Evolutionary conservation across 1,140 invertebrate species (phyloP).

Genomic region (Leptonema lineaticorne): DNA sequence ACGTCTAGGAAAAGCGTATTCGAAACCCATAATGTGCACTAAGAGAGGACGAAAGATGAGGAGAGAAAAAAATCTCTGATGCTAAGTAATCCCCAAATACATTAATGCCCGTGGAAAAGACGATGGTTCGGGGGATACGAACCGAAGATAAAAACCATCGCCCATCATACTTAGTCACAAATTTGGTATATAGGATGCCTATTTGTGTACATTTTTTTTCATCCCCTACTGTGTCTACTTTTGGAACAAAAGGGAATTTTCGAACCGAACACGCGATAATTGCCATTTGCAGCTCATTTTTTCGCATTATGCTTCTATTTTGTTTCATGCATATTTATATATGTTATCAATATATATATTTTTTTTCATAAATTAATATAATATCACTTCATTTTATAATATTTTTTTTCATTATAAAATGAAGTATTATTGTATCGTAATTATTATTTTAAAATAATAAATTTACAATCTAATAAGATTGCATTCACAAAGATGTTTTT

Average conservation of each 20-base stretch:
- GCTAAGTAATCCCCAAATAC: constrained; percentile 36
- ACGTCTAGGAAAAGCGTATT: constrained; percentile 14
- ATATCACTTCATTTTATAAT: too few species aligned
- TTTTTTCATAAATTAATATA: too few species aligned
- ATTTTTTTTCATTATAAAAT: too few species aligned
- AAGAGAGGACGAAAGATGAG: background rate
- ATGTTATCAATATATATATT: too few species aligned
- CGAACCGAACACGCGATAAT: background rate
- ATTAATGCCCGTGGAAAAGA: constrained; percentile 31
- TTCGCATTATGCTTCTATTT: too few species aligned
- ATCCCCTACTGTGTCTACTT: background rate
- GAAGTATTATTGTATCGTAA: too few species aligned
- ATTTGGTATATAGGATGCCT: too few species aligned
- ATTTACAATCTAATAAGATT: too few species aligned
- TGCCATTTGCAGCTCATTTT: too few species aligned
- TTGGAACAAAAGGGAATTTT: background rate
- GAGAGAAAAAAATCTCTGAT: constrained; percentile 20
- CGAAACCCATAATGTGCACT: constrained; percentile 34
- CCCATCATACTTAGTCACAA: background rate
- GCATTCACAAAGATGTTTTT: too few species aligned
- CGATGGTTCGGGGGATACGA: constrained; percentile 12
- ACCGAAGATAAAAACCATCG: constrained; percentile 13
- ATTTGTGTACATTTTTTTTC: background rate
- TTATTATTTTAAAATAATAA: too few species aligned
- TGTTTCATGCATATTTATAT: too few species aligned